Base-by-base conservation (phyloP, 1,140 invertebrate species). In the Cydia pomonella region DNA sequence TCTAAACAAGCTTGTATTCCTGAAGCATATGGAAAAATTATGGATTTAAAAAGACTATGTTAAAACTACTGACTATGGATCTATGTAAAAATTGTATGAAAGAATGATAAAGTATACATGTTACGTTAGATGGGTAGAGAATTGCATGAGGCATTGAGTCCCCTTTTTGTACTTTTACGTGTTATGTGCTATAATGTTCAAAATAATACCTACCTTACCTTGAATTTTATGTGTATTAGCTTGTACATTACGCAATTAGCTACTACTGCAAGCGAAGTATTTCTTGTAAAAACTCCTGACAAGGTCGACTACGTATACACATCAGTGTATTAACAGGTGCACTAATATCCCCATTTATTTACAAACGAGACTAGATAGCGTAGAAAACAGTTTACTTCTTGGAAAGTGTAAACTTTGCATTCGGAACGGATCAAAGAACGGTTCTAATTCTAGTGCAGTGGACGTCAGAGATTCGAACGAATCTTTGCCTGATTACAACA, bases 321-420 rank as follows among this genome's bases (percentile, higher is more conserved):
- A 59, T 18, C 27, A 18, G 16, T 69, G 64, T 69, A 33, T 69
- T 69, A 29, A 69, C 64, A 69, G 64, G 27, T 69, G 64, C 33
- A 41, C 5, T 69, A 18, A 29, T 29, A 29, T 29, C n/a, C 9
- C 16, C 27, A 38, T 69, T 66, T 41, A 69, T 69, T 69, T 69
- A 69, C 29, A 69, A 33, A 29, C 29, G 16, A 41, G 29, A 41
- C 64, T 38, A 29, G 64, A 64, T 69, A n/a, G 33, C 27, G 64
- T 41, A 1, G 27, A 69, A 38, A 69, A 59, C 53, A 18, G 53
- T 53, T 53, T 53, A 53, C 2, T 18, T 53, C 50, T 59, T 59
- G 53, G 18, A 50, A 50, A n/a, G 16, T n/a, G 18, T 59, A 23
- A 23, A n/a, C 18, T 23, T 23, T 59, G n/a, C 50, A 53, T 7